A percentile compares a stretch with the other conserved stretches of the same genome.
Conservation (phyloP, 2,888 invertebrate species). For the Papilio elwesi region DNA sequence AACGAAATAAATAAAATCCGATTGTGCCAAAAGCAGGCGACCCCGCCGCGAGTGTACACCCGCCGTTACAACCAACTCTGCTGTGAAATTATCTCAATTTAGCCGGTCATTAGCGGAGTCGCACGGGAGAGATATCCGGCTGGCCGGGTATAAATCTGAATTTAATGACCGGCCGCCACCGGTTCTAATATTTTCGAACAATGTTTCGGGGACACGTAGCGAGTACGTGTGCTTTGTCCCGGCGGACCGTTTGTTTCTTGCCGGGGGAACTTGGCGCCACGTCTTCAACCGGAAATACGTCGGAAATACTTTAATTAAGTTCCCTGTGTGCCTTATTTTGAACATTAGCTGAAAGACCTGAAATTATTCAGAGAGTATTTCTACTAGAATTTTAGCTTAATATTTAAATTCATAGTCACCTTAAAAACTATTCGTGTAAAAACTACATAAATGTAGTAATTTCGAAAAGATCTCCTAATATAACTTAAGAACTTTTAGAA, state of each 20-base stretch:
- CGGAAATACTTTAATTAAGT: constrained; percentile 41
- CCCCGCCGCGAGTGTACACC: constrained; percentile 14
- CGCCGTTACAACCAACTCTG: constrained; percentile 36
- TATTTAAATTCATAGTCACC: too few species aligned
- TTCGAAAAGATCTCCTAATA: too few species aligned
- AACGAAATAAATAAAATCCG: constrained; percentile 15
- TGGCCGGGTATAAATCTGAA: constrained; percentile 80
- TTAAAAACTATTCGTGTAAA: too few species aligned
- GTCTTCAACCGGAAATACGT: constrained; percentile 36
- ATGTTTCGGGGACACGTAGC: constrained; percentile 66
- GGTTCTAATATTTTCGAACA: constrained; percentile 76
- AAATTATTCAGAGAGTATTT: constrained; percentile 14
- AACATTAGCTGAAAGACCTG: not conserved
- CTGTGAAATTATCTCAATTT: constrained; percentile 83
- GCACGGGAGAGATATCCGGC: constrained; percentile 82
- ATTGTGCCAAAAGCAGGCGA: constrained; percentile 20
- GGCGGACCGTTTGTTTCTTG: constrained; percentile 50
- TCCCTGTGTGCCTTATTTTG: constrained; percentile 19
- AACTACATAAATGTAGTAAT: too few species aligned
- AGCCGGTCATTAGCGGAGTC: constrained; percentile 83
- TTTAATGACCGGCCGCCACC: constrained; percentile 75
- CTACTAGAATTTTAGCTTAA: too few species aligned
- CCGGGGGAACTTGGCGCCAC: constrained; percentile 22
- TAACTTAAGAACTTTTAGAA: too few species aligned
- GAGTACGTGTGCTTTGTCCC: constrained; percentile 46